Evolutionary conservation across 1,140 invertebrate genomes (phyloP).

Genomic region (Trichomalopsis sarcophagae): DNA sequence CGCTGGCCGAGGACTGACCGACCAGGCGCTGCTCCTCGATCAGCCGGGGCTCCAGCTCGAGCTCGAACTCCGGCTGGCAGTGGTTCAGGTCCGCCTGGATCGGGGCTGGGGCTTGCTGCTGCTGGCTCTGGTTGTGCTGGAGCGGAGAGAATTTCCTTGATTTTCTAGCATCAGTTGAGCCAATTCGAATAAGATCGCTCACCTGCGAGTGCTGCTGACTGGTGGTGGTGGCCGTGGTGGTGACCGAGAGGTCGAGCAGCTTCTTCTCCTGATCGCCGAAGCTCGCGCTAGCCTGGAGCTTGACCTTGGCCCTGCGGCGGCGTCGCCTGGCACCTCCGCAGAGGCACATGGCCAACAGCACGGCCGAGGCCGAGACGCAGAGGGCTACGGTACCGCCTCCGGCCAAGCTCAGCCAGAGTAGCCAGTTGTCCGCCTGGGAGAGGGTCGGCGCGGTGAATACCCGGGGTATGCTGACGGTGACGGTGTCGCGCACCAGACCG

Average conservation of each 20-base stretch:
- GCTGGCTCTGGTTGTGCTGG: slow-evolving; percentile 1
- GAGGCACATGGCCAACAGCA: slow-evolving; percentile 76
- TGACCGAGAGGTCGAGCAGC: slow-evolving; percentile 85
- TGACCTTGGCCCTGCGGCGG: slow-evolving; percentile 77
- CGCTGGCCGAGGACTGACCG: slow-evolving; percentile 76
- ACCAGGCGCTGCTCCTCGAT: background rate
- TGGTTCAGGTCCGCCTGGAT: slow-evolving; percentile 10
- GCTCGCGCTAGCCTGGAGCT: slow-evolving; percentile 83
- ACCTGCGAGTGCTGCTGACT: slow-evolving; percentile 19
- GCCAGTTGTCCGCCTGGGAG: slow-evolving; percentile 78
- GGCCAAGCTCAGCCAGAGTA: slow-evolving; percentile 77
- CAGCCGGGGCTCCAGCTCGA: slow-evolving; percentile 9
- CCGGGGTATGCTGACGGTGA: slow-evolving; percentile 83
- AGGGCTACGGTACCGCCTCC: slow-evolving; percentile 74
- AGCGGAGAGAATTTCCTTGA: background rate
- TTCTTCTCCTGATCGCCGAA: slow-evolving; percentile 91
- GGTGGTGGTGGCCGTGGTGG: slow-evolving; percentile 79
- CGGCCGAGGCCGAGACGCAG: slow-evolving; percentile 73
- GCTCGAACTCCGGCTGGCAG: slow-evolving; percentile 32
- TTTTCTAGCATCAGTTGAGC: too few relatives aligned
- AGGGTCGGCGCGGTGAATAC: slow-evolving; percentile 80
- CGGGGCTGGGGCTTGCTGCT: background rate
- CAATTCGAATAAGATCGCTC: background rate
- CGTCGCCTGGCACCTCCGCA: slow-evolving; percentile 75
- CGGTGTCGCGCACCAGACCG: slow-evolving; percentile 81